Base-by-base conservation (phyloP, 2,113 vertebrate species). In the Oreotrochilus melanogaster region DNA sequence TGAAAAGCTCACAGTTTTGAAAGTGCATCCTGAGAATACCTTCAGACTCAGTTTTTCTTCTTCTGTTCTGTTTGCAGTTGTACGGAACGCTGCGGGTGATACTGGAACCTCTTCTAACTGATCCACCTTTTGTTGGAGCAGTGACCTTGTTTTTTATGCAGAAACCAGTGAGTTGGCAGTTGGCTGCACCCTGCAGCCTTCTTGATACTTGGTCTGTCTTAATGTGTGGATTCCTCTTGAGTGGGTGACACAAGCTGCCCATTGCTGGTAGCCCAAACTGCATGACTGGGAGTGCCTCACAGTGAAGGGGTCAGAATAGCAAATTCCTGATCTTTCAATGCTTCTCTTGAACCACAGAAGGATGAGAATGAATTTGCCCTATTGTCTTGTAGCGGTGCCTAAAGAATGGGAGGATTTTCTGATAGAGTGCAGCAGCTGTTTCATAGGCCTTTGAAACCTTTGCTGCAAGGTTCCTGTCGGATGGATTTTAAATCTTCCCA, bases 131-230 rank as follows among this genome's bases (percentile, higher is more conserved):
- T 60, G 96, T 99, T 81, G 99, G 99, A 95, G 99, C 99, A 0
- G 98, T 99, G 93, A 99, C 99, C 0, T 93, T 99, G 67, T 99
- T 99, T 96, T 99, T 99, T 89, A 98, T 99, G 57, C 99, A 99
- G 62, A 98, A 98, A 75, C 99, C 99, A 35, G 99, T 99, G 92
- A 99, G 99, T 98, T 81, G 28, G 45, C 27, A 33, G 19, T 22
- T 25, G 92, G 21, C 43, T 65, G 42, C 47, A 14, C 25, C 54
- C 73, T 51, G 62, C 65, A 88, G 37, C 35, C 16, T 69, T 50
- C 80, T 73, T 62, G 35, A 6, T 48, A 18, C 58, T 48, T 58
- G 42, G 3, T 14, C 56, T 82, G 18, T 39, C 74, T 67, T 33
- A 31, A 25, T 33, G 45, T 47, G 18, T 42, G 57, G 43, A 4